A percentile compares a stretch with the other conserved stretches of the same genome.
phyloP scores from a whole-genome alignment of 2,888 invertebrate species.

The Lingula anatina region DNA sequence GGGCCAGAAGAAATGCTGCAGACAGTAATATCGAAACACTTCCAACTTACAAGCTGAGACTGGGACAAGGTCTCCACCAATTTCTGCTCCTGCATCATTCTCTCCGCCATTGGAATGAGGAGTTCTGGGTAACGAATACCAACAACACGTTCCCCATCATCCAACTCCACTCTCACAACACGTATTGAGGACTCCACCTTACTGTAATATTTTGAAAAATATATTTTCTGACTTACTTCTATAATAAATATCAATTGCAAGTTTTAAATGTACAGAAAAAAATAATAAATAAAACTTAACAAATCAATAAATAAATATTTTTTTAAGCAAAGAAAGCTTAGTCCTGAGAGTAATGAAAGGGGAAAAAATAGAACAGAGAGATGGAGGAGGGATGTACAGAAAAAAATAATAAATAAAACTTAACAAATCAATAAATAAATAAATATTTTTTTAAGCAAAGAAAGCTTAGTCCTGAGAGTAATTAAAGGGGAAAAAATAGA shows the following conservation, averaged over 20 bases:
- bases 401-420: neutral
- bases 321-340: neutral
- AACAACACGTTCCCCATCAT: conserved; percentile 40
- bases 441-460: neutral
- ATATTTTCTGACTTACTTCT: neutral
- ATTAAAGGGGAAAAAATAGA: too few species aligned
- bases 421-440: neutral
- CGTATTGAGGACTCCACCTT: conserved; percentile 38
- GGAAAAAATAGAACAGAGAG: too few species aligned
- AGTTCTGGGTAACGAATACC: conserved; percentile 39
- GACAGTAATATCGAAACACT: neutral
- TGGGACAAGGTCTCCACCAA: conserved; percentile 1
- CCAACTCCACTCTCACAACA: conserved; percentile 39
- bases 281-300: neutral
- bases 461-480: too few species aligned
- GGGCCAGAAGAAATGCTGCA: too few species aligned
- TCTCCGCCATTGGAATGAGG: conserved; percentile 31
- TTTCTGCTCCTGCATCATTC: conserved; percentile 21
- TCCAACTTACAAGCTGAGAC: conserved; percentile 8
- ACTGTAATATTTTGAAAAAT: conserved; percentile 14
- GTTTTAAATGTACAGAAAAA: neutral
- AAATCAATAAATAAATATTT: neutral
- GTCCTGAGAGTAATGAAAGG: too few species aligned
- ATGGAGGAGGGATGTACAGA: too few species aligned
- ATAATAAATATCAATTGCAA: neutral